Percentiles rank a stretch among this genome's conserved stretches.
phyloP scores from a whole-genome alignment of 2,113 vertebrate species.

The Anas platyrhynchos region DNA sequence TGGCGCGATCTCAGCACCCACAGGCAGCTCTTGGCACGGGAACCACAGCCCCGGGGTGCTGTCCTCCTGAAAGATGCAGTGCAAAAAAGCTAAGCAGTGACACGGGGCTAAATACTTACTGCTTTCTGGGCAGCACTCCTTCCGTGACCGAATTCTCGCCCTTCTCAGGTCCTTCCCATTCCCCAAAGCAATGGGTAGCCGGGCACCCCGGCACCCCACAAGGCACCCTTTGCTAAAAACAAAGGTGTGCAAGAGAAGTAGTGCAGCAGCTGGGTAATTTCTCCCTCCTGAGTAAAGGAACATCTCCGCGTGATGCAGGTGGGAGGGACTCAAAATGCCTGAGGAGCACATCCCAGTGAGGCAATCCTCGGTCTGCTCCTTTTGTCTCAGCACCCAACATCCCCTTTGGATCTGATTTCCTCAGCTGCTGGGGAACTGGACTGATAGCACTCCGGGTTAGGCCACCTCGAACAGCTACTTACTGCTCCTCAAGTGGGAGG shows the following conservation, averaged over 20 bases:
- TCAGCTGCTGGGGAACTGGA: background rate
- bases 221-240: background rate
- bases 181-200: background rate
- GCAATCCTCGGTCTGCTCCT: background rate
- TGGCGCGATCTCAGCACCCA: background rate
- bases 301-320: background rate
- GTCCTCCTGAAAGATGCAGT: background rate
- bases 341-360: background rate
- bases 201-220: background rate
- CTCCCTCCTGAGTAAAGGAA: conserved; percentile 29
- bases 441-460: rapidly evolving
- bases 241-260: background rate
- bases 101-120: too few relatives aligned
- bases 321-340: background rate
- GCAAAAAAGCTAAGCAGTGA: background rate
- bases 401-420: background rate
- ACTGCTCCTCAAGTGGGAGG: rapidly evolving
- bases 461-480: background rate
- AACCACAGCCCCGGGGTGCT: background rate
- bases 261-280: conserved; percentile 19
- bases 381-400: background rate
- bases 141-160: background rate
- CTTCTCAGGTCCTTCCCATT: background rate
- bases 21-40: background rate
- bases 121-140: background rate